Conservation (phyloP, 2,113 vertebrate species). For the Crypturellus undulatus region DNA sequence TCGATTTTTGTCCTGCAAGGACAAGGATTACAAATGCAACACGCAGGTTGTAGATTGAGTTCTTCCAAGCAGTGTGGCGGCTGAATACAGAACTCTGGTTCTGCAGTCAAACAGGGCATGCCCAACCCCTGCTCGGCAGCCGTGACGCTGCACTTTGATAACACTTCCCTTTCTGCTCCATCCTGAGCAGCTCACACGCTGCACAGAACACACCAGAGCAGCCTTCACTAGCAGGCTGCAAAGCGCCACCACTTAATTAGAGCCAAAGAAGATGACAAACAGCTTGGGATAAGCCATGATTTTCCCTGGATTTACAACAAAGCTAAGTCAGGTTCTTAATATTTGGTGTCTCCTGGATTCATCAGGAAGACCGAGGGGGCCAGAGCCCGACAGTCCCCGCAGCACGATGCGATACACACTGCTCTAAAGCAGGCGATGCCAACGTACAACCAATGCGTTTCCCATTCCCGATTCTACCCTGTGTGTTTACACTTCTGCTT, state of each 20-base stretch:
- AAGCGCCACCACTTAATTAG: neutral
- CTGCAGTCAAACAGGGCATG: neutral
- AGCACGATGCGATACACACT: neutral
- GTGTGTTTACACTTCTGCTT: neutral
- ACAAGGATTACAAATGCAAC: neutral
- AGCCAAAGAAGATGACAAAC: neutral
- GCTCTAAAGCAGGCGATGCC: neutral
- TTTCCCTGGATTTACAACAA: neutral
- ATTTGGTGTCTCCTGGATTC: neutral
- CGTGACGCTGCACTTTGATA: neutral
- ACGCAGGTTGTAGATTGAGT: neutral
- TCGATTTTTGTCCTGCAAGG: neutral
- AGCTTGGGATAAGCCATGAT: neutral
- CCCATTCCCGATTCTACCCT: neutral
- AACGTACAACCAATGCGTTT: accelerated
- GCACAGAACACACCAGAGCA: neutral
- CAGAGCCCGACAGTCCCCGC: neutral
- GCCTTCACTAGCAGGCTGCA: neutral
- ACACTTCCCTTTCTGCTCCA: neutral
- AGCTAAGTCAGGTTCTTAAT: neutral
- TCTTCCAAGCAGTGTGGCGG: neutral
- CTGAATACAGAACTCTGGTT: neutral
- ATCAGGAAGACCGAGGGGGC: neutral
- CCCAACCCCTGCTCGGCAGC: neutral
- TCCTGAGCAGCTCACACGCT: neutral